Conservation (phyloP, 2,888 invertebrate species). For the Disparrhopalites patrizii region DNA sequence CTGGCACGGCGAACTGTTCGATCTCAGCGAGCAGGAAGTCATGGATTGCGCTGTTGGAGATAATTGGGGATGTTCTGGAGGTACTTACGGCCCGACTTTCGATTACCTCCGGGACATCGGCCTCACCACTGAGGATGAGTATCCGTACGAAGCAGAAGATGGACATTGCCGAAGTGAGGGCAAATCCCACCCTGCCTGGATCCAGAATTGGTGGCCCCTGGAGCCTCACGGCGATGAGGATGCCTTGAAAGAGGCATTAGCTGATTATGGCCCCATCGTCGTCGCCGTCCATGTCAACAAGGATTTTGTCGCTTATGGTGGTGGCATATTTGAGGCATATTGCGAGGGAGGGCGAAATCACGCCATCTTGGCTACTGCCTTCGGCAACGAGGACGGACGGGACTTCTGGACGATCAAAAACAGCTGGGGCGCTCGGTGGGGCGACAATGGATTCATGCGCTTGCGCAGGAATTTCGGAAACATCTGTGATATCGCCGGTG, state of each 20-base stretch:
- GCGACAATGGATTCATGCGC: conserved; percentile 11
- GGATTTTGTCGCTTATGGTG: not conserved
- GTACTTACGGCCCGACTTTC: not conserved
- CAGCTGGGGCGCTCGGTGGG: conserved; percentile 5
- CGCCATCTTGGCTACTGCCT: conserved; percentile 2
- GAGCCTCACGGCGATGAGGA: not conserved
- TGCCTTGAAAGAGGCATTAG: not conserved
- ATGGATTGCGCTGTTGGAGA: not conserved
- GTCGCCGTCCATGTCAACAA: conserved; percentile 3
- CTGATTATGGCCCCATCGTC: not conserved
- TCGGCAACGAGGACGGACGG: not conserved
- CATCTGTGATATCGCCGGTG: conserved; percentile 16
- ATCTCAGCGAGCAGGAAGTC: not conserved
- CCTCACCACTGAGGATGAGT: not conserved
- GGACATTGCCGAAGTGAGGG: not conserved
- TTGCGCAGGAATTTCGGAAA: conserved; percentile 12
- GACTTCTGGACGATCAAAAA: conserved; percentile 13
- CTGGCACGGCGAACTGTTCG: conserved; percentile 7
- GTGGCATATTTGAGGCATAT: not conserved
- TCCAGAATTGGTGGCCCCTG: not conserved
- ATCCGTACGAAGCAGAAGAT: not conserved
- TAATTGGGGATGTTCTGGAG: not conserved
- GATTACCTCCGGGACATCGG: not conserved
- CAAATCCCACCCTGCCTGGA: not conserved
- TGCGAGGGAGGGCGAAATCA: conserved; percentile 9